Percentiles rank a stretch among this genome's conserved stretches.
Conservation (phyloP, 2,888 invertebrate species). For the Hartigia nigra region DNA sequence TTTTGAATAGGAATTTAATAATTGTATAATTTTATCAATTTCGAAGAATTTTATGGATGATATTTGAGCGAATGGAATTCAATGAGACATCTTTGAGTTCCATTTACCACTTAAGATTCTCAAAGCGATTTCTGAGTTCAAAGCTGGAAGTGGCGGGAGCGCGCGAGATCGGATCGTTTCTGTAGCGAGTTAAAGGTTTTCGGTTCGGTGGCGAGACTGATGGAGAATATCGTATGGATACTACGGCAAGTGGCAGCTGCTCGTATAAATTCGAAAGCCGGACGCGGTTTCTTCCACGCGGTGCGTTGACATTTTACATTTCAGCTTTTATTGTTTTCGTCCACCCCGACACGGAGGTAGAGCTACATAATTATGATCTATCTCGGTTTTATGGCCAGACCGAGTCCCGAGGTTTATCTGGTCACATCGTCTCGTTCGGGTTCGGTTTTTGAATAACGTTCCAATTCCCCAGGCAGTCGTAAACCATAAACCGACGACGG, state of each 20-base stretch:
- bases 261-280: constrained; percentile 8
- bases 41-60: not conserved
- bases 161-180: not conserved
- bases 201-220: not conserved
- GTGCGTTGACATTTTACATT: constrained; percentile 9
- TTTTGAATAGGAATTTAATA: not conserved
- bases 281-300: constrained; percentile 6
- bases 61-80: not conserved
- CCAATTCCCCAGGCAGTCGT: constrained; percentile 5
- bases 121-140: not conserved
- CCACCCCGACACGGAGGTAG: constrained; percentile 5
- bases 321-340: constrained; percentile 8
- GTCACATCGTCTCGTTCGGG: constrained; percentile 4
- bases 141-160: not conserved
- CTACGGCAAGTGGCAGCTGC: constrained; percentile 2
- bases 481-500: constrained; percentile 5
- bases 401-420: constrained; percentile 10
- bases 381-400: constrained; percentile 10
- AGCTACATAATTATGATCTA: constrained; percentile 24
- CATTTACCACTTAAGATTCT: no score
- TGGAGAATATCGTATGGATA: not conserved
- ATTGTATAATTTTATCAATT: not conserved
- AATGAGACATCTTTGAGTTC: no score
- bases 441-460: constrained; percentile 11
- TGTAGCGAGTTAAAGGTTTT: not conserved